Conservation (phyloP, 2,888 invertebrate species). For the Gymnoscelis rufifasciata region DNA sequence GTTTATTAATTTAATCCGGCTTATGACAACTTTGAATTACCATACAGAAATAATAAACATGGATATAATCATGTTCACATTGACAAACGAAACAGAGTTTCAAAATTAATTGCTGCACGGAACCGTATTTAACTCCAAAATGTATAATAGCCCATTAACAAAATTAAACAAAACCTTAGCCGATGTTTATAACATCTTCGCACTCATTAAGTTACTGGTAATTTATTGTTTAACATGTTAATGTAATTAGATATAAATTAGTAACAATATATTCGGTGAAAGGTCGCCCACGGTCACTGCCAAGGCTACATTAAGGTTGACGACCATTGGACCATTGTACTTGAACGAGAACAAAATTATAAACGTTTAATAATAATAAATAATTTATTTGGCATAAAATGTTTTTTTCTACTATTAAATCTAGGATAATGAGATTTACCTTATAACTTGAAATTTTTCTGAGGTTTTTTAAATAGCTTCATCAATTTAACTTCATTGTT, state of each 20-base stretch:
- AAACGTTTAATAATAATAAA: too few species aligned
- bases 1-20: background rate
- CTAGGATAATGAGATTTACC: too few species aligned
- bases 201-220: constrained; percentile 48
- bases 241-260: constrained; percentile 54
- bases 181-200: constrained; percentile 48
- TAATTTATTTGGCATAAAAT: too few species aligned
- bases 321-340: background rate
- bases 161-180: constrained; percentile 35
- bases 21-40: too few species aligned
- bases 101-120: constrained; percentile 30
- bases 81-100: constrained; percentile 25
- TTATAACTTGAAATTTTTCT: too few species aligned
- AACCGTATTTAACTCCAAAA: constrained; percentile 38
- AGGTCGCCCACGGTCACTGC: constrained; percentile 28
- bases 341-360: too few species aligned
- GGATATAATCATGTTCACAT: constrained; percentile 4
- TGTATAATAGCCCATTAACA: constrained; percentile 45
- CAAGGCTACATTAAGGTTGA: constrained; percentile 6
- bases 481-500: too few species aligned
- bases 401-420: too few species aligned
- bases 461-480: too few species aligned
- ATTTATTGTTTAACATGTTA: constrained; percentile 46
- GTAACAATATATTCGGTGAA: constrained; percentile 44
- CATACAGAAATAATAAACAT: background rate